These are phyloP conservation scores for Fringilla coelebs DNA, from an alignment of 2,797 vertebrate species.

Conservation along the genomic window DNA sequence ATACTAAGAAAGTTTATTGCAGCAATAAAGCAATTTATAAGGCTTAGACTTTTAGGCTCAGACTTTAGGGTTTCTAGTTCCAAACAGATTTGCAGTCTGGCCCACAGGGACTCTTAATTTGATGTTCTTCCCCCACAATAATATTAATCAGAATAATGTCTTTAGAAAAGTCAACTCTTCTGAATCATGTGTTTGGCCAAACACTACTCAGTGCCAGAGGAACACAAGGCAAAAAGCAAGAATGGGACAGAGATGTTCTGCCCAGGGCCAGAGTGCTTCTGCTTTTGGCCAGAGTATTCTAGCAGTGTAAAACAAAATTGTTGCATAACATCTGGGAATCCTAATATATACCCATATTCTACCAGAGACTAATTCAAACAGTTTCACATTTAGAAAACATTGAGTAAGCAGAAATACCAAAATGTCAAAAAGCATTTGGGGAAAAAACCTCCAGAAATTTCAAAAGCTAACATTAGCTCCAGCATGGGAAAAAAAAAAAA, in stretches of 20 bases:
- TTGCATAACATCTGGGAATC: neutral
- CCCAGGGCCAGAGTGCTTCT: neutral
- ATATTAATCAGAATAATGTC: neutral
- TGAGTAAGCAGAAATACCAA: neutral
- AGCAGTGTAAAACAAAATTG: neutral
- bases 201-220: neutral
- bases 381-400: neutral
- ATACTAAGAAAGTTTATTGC: neutral
- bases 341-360: neutral
- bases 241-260: neutral
- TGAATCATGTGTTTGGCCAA: neutral
- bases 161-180: neutral
- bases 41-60: neutral
- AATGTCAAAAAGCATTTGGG: neutral
- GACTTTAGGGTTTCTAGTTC: neutral
- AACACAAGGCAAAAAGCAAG: neutral
- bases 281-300: neutral
- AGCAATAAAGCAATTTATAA: neutral
- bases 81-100: neutral
- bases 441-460: neutral
- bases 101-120: neutral
- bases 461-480: neutral
- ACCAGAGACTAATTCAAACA: neutral
- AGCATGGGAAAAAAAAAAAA: neutral
- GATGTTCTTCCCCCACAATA: neutral